Conservation (phyloP, 2,113 vertebrate species). For the Bufo bufo region DNA sequence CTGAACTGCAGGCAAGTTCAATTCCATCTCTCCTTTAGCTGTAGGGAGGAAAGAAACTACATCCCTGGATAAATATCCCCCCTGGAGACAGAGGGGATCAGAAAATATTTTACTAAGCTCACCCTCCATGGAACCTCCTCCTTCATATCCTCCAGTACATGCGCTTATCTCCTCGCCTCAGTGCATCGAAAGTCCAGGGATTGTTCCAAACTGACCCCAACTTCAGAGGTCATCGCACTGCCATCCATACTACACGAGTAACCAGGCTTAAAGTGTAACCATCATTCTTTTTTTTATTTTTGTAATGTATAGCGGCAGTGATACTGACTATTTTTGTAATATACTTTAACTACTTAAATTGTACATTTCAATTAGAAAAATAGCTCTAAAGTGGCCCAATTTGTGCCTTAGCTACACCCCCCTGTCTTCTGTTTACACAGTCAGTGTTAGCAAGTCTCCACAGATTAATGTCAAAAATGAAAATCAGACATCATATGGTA, state of each 20-base stretch:
- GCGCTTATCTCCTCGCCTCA: background rate
- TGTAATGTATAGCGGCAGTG: too few relatives aligned
- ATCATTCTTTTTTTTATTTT: too few relatives aligned
- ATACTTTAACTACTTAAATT: too few relatives aligned
- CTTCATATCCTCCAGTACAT: background rate
- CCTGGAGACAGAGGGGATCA: background rate
- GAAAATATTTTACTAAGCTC: constrained; percentile 21
- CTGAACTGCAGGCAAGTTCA: background rate
- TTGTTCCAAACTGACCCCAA: background rate
- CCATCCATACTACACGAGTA: background rate
- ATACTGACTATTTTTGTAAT: too few relatives aligned
- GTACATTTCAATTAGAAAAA: too few relatives aligned
- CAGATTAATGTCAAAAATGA: too few relatives aligned
- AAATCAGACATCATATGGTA: too few relatives aligned
- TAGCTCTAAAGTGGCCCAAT: too few relatives aligned
- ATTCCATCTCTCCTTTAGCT: background rate
- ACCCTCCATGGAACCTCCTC: background rate
- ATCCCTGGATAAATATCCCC: constrained; percentile 24
- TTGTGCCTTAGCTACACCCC: too few relatives aligned
- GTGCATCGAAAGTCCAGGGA: background rate
- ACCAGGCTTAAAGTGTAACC: too few relatives aligned
- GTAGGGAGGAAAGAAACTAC: background rate
- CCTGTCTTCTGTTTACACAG: too few relatives aligned
- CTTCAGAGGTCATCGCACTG: background rate
- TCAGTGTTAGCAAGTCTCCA: too few relatives aligned